These are phyloP conservation scores for Protophormia terraenovae DNA, from an alignment of 2,888 invertebrate species.

Conservation along the genomic window DNA sequence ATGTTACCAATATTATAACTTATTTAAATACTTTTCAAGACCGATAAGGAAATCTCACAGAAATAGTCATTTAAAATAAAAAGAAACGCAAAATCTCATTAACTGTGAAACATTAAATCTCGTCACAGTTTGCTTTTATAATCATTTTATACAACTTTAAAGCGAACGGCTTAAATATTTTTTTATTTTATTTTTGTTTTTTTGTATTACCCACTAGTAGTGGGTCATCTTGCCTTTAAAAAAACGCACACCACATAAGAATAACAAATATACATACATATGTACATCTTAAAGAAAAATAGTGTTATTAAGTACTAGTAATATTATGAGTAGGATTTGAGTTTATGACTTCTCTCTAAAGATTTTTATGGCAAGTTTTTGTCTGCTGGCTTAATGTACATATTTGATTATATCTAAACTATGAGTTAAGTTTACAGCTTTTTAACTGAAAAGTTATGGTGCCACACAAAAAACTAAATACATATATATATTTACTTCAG, in stretches of 20 bases:
- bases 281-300: constrained; percentile 37
- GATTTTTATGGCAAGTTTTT: constrained; percentile 25
- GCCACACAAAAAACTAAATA: constrained; percentile 14
- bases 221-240: constrained; percentile 19
- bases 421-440: constrained; percentile 36
- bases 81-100: constrained; percentile 64
- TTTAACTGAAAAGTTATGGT: constrained; percentile 6
- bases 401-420: constrained; percentile 48
- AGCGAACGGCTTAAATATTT: constrained; percentile 35
- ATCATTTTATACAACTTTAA: constrained; percentile 60
- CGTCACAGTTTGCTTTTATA: constrained; percentile 67
- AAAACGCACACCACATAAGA: no score
- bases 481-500: constrained; percentile 1
- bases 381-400: background rate
- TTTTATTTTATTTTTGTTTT: constrained; percentile 4
- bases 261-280: background rate
- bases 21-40: background rate
- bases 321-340: constrained; percentile 43
- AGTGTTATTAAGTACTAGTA: constrained; percentile 33
- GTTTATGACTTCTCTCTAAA: constrained; percentile 36
- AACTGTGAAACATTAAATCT: constrained; percentile 69
- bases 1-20: background rate
- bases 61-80: constrained; percentile 18
- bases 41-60: background rate
- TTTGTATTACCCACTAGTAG: background rate